These are phyloP conservation scores for Microcaecilia unicolor DNA, from an alignment of 2,797 vertebrate genomes.

Conservation along the genomic window DNA sequence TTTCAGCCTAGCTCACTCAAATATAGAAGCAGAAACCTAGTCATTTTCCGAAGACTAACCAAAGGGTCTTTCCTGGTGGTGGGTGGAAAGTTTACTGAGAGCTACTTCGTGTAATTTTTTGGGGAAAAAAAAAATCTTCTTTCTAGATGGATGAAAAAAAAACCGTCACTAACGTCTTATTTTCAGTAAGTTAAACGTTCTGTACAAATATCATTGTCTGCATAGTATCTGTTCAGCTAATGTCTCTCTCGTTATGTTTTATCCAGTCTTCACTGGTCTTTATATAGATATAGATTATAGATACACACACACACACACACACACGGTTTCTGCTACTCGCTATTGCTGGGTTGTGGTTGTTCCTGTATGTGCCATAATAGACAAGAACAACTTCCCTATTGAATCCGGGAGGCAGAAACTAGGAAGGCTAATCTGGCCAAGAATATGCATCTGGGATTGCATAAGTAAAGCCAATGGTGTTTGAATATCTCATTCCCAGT, in stretches of 20 bases:
- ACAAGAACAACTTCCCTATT: too few species aligned
- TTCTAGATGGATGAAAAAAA: conserved; percentile 44
- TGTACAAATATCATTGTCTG: conserved; percentile 11
- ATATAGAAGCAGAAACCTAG: conserved; percentile 36
- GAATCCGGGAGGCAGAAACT: too few species aligned
- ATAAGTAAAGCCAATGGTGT: too few species aligned
- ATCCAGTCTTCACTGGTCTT: conserved; percentile 18
- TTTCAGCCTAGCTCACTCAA: conserved; percentile 25
- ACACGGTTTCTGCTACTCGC: conserved; percentile 9
- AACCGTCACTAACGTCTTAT: conserved; percentile 37
- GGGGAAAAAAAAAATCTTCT: conserved; percentile 37
- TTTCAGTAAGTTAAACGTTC: conserved; percentile 53
- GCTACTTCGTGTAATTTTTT: conserved; percentile 31
- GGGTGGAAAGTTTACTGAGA: conserved; percentile 22
- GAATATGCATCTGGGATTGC: too few species aligned
- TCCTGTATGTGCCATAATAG: too few species aligned
- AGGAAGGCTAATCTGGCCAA: too few species aligned
- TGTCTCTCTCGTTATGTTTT: too few species aligned
- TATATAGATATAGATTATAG: too few species aligned
- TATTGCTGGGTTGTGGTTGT: too few species aligned
- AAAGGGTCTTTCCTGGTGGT: conserved; percentile 17
- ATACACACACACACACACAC: too few species aligned
- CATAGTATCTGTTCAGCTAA: conserved; percentile 14
- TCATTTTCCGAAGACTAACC: conserved; percentile 37
- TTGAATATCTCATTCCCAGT: too few species aligned